Evolutionary conservation across 2,797 vertebrate genomes (phyloP).

Genomic region (Rhyacichthys aspro): DNA sequence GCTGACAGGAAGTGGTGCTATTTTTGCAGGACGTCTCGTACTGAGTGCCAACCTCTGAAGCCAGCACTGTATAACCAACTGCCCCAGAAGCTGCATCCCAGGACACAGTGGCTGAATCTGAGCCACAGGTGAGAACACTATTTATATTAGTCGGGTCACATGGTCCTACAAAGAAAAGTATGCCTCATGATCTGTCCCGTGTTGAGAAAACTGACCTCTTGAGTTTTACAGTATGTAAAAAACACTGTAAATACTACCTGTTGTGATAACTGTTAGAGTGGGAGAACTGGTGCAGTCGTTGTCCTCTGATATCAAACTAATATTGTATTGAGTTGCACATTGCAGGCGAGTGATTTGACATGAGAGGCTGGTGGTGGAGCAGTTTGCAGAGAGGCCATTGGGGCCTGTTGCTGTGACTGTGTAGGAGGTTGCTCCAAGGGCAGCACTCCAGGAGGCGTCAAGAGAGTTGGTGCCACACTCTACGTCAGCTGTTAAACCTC

Average conservation of each 20-base stretch:
- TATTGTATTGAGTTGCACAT: constrained; percentile 60
- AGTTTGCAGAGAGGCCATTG: constrained; percentile 29
- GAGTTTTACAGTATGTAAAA: not conserved
- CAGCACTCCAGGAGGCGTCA: constrained; percentile 57
- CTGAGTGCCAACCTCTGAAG: constrained; percentile 31
- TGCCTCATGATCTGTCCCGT: too few species aligned
- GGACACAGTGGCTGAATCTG: constrained; percentile 59
- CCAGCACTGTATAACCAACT: constrained; percentile 56
- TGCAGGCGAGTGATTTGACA: constrained; percentile 58
- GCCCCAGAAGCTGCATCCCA: constrained; percentile 64
- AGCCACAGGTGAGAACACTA: constrained; percentile 59
- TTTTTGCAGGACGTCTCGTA: constrained; percentile 59
- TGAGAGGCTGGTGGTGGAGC: constrained; percentile 44
- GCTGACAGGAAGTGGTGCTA: constrained; percentile 62
- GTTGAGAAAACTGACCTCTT: not conserved
- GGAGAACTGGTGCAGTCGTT: constrained; percentile 55
- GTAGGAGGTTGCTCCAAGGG: constrained; percentile 56
- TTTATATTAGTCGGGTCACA: constrained; percentile 71
- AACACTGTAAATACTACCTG: constrained; percentile 52
- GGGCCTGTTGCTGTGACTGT: constrained; percentile 38
- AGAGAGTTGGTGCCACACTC: constrained; percentile 56
- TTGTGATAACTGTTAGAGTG: constrained; percentile 31
- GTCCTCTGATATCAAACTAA: constrained; percentile 48
- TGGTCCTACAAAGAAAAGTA: constrained; percentile 49
- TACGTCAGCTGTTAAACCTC: constrained; percentile 36